Evolutionary conservation across 2,888 invertebrate species (phyloP).

Genomic region (Isoperla grammatica): DNA sequence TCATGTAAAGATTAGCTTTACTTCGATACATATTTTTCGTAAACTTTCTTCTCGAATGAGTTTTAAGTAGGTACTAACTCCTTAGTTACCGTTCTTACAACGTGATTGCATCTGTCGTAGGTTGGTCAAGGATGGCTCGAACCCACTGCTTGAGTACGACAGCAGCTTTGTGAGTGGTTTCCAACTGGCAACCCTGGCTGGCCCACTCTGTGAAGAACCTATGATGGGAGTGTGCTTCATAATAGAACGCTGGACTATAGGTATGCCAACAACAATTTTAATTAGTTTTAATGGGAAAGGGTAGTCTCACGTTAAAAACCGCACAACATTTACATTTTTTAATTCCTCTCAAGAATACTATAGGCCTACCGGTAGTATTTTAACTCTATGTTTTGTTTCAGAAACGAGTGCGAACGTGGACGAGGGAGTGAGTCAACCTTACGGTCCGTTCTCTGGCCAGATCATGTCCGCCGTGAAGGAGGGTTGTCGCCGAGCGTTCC

Average conservation of each 20-base stretch:
- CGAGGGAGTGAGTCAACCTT: constrained; percentile 38
- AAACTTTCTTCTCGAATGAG: no score
- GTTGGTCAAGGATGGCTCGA: constrained; percentile 18
- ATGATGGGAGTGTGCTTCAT: constrained; percentile 92
- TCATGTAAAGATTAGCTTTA: no score
- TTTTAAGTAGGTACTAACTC: constrained; percentile 32
- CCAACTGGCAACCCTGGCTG: constrained; percentile 78
- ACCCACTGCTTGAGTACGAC: constrained; percentile 47
- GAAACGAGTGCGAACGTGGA: no score
- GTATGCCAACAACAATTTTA: constrained; percentile 31
- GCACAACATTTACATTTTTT: neutral
- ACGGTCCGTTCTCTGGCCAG: constrained; percentile 64
- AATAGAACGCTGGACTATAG: constrained; percentile 75
- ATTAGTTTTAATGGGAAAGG: neutral
- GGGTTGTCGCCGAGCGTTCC: constrained; percentile 81
- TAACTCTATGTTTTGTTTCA: neutral
- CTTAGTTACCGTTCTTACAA: no score
- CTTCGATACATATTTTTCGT: no score
- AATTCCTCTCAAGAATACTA: no score
- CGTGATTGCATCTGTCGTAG: no score
- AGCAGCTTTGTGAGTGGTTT: constrained; percentile 81
- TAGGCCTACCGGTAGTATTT: no score
- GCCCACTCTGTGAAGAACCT: constrained; percentile 95
- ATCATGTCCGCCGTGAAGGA: constrained; percentile 88
- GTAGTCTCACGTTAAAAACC: no score